phyloP scores from a whole-genome alignment of 37 sponge, comb jelly and placozoan species.

The Oscarella lobularis region DNA sequence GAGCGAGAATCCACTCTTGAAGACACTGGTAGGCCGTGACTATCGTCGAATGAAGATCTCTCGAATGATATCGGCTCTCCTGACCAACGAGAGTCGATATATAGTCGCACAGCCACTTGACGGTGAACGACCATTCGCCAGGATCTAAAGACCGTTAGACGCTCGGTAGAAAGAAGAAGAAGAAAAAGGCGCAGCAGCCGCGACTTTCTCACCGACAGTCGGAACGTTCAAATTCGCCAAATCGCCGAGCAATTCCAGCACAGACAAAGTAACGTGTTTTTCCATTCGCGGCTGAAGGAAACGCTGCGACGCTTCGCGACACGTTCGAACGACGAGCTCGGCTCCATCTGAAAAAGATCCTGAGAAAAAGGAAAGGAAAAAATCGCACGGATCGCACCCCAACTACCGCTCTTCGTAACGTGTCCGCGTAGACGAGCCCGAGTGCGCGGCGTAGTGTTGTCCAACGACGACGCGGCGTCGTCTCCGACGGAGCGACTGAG shows the following conservation, averaged over 20 bases:
- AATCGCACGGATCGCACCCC: too few relatives aligned
- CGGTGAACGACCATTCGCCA: constrained; percentile 21
- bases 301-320: constrained; percentile 5
- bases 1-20: constrained; percentile 31
- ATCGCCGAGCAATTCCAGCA: constrained; percentile 41
- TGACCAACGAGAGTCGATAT: constrained; percentile 40
- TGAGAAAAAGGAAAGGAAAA: too few relatives aligned
- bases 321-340: not conserved
- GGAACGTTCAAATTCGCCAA: constrained; percentile 45
- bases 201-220: constrained; percentile 10
- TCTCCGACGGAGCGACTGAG: too few relatives aligned
- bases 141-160: constrained; percentile 28
- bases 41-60: constrained; percentile 64
- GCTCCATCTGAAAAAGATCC: constrained; percentile 9
- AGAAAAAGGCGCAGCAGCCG: not conserved
- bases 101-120: constrained; percentile 49
- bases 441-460: too few relatives aligned
- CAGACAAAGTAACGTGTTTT: constrained; percentile 32
- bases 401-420: too few relatives aligned
- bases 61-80: constrained; percentile 29
- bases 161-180: too few relatives aligned
- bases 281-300: not conserved
- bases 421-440: too few relatives aligned
- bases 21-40: constrained; percentile 72
- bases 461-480: too few relatives aligned